Conservation (phyloP, 2,113 vertebrate genomes). For the Lethenteron camtschaticum region DNA sequence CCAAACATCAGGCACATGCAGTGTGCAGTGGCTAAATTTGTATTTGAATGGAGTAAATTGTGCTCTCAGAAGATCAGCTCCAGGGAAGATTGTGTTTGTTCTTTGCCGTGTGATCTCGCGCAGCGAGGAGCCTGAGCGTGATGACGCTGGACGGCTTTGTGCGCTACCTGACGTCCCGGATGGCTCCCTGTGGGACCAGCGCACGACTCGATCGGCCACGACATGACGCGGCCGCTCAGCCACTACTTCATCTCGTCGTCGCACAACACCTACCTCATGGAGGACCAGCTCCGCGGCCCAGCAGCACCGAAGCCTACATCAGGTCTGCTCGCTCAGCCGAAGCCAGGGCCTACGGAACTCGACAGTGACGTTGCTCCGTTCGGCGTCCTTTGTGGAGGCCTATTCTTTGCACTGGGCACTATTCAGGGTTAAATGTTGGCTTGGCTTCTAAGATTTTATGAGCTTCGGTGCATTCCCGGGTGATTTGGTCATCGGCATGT, state of each 20-base stretch:
- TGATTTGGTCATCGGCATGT: neutral
- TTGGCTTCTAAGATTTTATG: neutral
- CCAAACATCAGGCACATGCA: too few species aligned
- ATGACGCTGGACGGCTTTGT: constrained; percentile 84
- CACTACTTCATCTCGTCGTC: constrained; percentile 85
- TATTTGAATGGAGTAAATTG: too few species aligned
- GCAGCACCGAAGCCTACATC: constrained; percentile 84
- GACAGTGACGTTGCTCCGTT: too few species aligned
- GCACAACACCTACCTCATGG: constrained; percentile 80
- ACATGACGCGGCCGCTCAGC: constrained; percentile 58
- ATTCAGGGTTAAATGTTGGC: neutral
- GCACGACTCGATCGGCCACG: constrained; percentile 34
- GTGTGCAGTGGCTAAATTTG: too few species aligned
- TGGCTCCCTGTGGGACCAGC: constrained; percentile 51
- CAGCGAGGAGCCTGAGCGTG: neutral
- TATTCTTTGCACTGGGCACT: too few species aligned
- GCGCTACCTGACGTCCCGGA: constrained; percentile 78
- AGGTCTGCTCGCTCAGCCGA: constrained; percentile 22
- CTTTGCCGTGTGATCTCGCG: too few species aligned
- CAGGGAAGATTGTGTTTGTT: too few species aligned
- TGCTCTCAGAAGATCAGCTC: too few species aligned
- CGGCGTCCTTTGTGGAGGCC: too few species aligned
- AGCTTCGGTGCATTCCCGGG: too few species aligned
- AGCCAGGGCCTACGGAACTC: too few species aligned
- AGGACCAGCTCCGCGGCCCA: constrained; percentile 69